Evolutionary conservation across 2,113 vertebrate genomes (phyloP).

Genomic region (Cathartes aura): DNA sequence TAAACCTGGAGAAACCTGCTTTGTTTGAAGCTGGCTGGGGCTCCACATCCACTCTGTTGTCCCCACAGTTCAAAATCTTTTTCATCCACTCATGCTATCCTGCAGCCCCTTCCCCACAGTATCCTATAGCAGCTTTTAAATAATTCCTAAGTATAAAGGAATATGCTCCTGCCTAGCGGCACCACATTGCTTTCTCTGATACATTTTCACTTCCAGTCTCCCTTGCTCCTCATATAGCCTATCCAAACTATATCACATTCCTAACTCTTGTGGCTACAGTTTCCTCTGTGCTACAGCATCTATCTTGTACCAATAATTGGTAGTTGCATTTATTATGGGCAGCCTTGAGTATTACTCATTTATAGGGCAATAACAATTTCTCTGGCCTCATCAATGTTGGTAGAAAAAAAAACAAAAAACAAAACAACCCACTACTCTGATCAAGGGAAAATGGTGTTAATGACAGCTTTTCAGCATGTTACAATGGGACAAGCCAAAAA

Average conservation of each 20-base stretch:
- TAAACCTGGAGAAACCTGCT: conserved; percentile 3
- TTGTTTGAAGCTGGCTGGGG: not conserved
- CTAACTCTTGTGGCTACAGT: not conserved
- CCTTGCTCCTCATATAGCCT: not conserved
- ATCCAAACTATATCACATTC: not conserved
- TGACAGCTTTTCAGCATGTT: not conserved
- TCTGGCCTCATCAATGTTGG: not conserved
- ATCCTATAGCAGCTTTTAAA: not conserved
- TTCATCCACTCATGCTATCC: not conserved
- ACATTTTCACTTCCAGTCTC: not conserved
- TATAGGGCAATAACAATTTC: not conserved
- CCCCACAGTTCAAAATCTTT: not conserved
- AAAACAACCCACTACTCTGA: not conserved
- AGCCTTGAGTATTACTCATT: not conserved
- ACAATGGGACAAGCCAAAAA: not conserved
- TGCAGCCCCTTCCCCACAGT: not conserved
- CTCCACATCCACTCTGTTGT: not conserved
- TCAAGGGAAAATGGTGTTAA: not conserved
- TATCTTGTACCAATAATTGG: not conserved
- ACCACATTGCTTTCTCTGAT: not conserved
- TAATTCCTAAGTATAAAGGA: not conserved
- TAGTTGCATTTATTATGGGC: not conserved
- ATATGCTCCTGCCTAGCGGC: not conserved
- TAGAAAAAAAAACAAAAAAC: not conserved
- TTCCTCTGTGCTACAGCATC: not conserved